Base-by-base conservation (phyloP, 2,113 vertebrate genomes). In the Miniopterus natalensis region DNA sequence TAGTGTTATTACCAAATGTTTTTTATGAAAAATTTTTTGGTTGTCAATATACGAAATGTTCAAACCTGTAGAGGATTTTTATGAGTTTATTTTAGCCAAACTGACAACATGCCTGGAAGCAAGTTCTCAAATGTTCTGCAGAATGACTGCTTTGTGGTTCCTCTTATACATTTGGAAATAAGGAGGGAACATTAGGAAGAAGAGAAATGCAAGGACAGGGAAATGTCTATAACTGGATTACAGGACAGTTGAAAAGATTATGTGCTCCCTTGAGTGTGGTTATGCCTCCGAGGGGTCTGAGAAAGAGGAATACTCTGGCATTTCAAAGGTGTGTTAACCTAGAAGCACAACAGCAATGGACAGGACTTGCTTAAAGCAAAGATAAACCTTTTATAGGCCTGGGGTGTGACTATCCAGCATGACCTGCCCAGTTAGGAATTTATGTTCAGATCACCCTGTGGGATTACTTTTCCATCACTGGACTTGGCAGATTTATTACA, bases 11-110 rank as follows among this genome's bases (percentile, higher is more conserved):
- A 47, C 51, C 47, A 89, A 65, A 68, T 49, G 8, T 68, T 79
- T 61, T 81, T 91, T 88, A 68, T 95, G 27, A 78, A 87, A 85
- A 81, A 88, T 14, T 93, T 0, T 51, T 51, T 59, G 40, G 12
- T 79, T 57, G 13, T 59, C 18, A 29, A 31, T 81, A 5, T 63
- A 31, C 61, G 40, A 45, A 47, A 81, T 81, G 27, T 21, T 25
- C 40, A 81, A 57, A 81, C 21, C 79, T 63, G 27, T 40, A 81
- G 79, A 81, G 36, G 36, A 36, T 36, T 36, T 36, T 36, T 36
- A 36, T 36, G 36, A 36, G 53, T 57, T 61, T 45, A 81, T 63
- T 45, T 81, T 25, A 45, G 5, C 27, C 25, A 20, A 47, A 81
- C 36, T 63, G 40, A 81, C 49, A 36, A 75, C 8, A 59, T 25